These are phyloP conservation scores for Puffinus mauretanicus DNA, from an alignment of 2,113 vertebrate species.

Conservation along the genomic window DNA sequence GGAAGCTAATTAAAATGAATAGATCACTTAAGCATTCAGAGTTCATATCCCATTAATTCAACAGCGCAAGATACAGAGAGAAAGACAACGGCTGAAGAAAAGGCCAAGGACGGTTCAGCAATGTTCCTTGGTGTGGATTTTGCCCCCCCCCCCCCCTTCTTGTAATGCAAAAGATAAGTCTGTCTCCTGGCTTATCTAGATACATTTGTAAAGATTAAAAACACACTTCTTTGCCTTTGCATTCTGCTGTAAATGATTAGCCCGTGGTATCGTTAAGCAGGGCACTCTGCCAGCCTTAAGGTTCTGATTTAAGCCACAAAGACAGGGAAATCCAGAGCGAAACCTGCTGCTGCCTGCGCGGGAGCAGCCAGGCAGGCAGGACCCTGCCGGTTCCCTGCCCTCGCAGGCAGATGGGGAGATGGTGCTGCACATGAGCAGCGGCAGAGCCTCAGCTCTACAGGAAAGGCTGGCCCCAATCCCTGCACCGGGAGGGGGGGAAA, in stretches of 20 bases:
- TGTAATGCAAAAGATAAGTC: constrained; percentile 45
- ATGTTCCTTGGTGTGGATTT: not conserved
- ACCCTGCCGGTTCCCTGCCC: not conserved
- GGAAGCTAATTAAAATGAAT: constrained; percentile 64
- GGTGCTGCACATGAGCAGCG: not conserved
- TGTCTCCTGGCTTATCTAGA: constrained; percentile 55
- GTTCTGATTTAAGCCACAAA: not conserved
- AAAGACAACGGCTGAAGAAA: constrained; percentile 58
- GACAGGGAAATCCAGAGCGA: not conserved
- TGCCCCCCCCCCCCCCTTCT: not conserved
- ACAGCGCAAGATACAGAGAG: not conserved
- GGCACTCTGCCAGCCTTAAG: not conserved
- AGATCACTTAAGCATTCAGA: constrained; percentile 55
- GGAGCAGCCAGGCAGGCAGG: not conserved
- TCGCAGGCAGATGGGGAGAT: not conserved
- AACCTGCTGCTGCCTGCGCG: not conserved
- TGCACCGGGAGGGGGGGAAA: not conserved
- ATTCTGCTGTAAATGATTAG: constrained; percentile 42
- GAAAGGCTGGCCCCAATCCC: not conserved
- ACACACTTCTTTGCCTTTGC: not conserved
- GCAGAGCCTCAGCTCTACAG: not conserved
- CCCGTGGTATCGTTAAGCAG: not conserved
- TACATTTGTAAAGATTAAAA: constrained; percentile 62
- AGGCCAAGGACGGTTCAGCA: constrained; percentile 26
- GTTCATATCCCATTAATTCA: constrained; percentile 63